These are phyloP conservation scores for Drosophila littoralis DNA, from an alignment of 1,140 invertebrate species.

Conservation along the genomic window DNA sequence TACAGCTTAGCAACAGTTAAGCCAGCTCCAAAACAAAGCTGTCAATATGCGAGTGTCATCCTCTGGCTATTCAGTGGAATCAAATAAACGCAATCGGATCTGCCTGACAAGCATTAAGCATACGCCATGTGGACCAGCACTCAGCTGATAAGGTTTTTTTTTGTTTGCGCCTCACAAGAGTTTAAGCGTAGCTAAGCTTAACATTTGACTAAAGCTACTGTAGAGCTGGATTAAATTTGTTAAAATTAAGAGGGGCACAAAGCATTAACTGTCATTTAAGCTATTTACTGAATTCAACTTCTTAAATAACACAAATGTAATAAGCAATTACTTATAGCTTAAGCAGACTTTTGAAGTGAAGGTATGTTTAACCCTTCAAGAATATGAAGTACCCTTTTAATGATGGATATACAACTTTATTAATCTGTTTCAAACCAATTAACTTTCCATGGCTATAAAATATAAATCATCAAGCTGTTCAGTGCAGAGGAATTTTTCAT, in stretches of 20 bases:
- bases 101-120: conserved; percentile 1
- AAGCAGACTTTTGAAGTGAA: too few relatives aligned
- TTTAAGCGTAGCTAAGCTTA: neutral
- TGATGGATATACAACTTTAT: too few relatives aligned
- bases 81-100: neutral
- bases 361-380: too few relatives aligned
- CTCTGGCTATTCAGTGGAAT: neutral
- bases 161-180: neutral
- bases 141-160: neutral
- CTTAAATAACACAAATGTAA: too few relatives aligned
- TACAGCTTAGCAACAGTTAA: conserved; percentile 9
- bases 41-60: conserved; percentile 6
- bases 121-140: conserved; percentile 4
- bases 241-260: neutral
- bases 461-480: too few relatives aligned
- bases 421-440: too few relatives aligned
- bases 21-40: conserved; percentile 3
- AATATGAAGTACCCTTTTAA: too few relatives aligned
- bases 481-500: too few relatives aligned
- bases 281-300: neutral
- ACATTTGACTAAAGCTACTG: neutral
- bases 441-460: too few relatives aligned
- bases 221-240: neutral
- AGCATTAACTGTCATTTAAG: neutral
- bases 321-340: too few relatives aligned